Percentiles rank a stretch among this genome's conserved stretches.
Conservation (phyloP, 2,888 invertebrate genomes). For the Lathronympha strigana region DNA sequence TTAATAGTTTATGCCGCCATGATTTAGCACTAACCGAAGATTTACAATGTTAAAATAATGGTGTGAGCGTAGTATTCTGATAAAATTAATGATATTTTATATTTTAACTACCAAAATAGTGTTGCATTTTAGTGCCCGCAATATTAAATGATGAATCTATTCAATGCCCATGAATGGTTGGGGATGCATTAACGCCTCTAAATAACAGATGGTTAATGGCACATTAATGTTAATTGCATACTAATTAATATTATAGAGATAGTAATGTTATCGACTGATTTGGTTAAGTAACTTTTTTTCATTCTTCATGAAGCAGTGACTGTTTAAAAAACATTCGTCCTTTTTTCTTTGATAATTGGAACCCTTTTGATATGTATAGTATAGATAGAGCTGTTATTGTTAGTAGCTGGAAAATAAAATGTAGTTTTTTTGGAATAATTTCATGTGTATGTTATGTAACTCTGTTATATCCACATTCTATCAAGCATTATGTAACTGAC, state of each 20-base stretch:
- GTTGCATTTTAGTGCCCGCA: constrained; percentile 29
- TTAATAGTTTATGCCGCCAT: constrained; percentile 17
- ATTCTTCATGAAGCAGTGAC: constrained; percentile 12
- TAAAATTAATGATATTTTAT: constrained; percentile 30
- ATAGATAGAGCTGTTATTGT: constrained; percentile 5
- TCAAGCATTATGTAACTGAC: neutral
- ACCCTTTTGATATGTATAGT: constrained; percentile 1
- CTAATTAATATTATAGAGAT: constrained; percentile 27
- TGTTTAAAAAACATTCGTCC: neutral
- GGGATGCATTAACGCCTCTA: constrained; percentile 1
- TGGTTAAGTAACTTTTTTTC: constrained; percentile 63
- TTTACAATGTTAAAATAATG: constrained; percentile 24
- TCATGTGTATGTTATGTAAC: neutral
- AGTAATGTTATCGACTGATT: constrained; percentile 66
- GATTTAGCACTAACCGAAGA: constrained; percentile 14
- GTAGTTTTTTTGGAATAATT: neutral
- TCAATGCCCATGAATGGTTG: neutral
- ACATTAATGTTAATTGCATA: constrained; percentile 25
- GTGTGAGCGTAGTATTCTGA: constrained; percentile 11
- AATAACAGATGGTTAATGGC: constrained; percentile 20
- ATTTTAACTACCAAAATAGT: constrained; percentile 24
- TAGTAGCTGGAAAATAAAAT: neutral
- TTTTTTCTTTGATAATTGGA: constrained; percentile 9
- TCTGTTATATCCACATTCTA: neutral
- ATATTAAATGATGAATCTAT: constrained; percentile 8